phyloP scores from a whole-genome alignment of 30 jellyfish, hydroid and myxozoan species.

The Aurelia aurita region DNA sequence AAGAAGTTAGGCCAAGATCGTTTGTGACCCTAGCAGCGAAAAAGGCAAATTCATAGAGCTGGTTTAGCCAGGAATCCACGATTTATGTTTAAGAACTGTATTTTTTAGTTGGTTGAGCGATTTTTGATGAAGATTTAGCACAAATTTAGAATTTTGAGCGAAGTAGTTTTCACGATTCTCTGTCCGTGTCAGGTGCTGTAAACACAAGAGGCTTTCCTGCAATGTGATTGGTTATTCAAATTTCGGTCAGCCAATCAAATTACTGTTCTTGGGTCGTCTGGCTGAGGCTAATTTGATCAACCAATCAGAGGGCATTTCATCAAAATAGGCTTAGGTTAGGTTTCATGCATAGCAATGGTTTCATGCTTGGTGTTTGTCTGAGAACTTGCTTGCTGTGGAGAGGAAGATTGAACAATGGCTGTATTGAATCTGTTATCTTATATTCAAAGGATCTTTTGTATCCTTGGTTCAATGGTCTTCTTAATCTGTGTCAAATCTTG shows the following conservation, averaged over 20 bases:
- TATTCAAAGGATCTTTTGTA: no score
- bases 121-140: no score
- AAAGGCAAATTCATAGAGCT: no score
- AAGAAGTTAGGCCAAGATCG: no score
- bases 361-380: conserved; percentile 1
- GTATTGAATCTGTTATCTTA: no score
- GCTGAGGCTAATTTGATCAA: conserved; percentile 13
- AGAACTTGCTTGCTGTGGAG: background rate
- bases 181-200: conserved; percentile 71
- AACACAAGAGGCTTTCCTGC: conserved; percentile 27
- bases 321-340: conserved; percentile 55
- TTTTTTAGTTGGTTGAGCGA: background rate
- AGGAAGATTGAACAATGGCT: background rate
- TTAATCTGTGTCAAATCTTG: no score
- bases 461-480: no score
- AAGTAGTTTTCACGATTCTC: background rate
- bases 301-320: conserved; percentile 52
- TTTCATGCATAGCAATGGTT: conserved; percentile 47
- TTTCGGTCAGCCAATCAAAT: conserved; percentile 37
- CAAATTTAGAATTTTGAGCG: background rate
- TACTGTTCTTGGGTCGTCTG: conserved; percentile 51
- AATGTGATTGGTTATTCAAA: conserved; percentile 44
- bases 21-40: no score
- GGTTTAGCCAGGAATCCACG: no score
- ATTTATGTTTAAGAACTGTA: background rate